Percentiles rank a stretch among this genome's conserved stretches.
phyloP scores from a whole-genome alignment of 2,113 vertebrate species.

The Ameiurus melas region DNA sequence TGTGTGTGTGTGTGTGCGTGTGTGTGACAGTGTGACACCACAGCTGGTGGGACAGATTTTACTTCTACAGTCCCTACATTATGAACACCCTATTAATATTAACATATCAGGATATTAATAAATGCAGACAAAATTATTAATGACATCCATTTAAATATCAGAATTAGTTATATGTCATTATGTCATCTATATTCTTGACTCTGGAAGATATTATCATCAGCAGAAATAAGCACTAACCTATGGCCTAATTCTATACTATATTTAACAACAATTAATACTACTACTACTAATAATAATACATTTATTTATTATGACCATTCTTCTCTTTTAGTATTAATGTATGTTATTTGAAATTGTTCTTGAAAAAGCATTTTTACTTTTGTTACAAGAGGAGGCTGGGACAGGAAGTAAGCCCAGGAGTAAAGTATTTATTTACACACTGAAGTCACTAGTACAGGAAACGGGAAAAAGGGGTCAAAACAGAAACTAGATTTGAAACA shows the following conservation, averaged over 20 bases:
- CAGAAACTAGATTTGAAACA: no score
- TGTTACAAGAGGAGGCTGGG: no score
- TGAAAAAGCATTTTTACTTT: not conserved
- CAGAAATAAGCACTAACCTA: not conserved
- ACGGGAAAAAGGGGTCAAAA: no score
- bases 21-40: not conserved
- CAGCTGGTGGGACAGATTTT: slow-evolving; percentile 21
- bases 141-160: not conserved
- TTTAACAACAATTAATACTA: not conserved
- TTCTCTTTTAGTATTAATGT: not conserved
- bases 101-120: slow-evolving; percentile 27
- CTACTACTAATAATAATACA: no score
- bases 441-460: no score
- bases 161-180: not conserved
- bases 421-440: no score
- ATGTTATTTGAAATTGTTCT: not conserved
- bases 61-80: not conserved
- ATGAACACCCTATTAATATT: slow-evolving; percentile 29
- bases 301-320: not conserved
- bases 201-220: not conserved
- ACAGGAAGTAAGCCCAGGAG: no score
- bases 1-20: not conserved
- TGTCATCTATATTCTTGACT: not conserved
- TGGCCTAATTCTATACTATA: not conserved
- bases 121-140: slow-evolving; percentile 12